Evolutionary conservation across 2,797 vertebrate species (phyloP).

Genomic region (Lepilemur septentrionalis): DNA sequence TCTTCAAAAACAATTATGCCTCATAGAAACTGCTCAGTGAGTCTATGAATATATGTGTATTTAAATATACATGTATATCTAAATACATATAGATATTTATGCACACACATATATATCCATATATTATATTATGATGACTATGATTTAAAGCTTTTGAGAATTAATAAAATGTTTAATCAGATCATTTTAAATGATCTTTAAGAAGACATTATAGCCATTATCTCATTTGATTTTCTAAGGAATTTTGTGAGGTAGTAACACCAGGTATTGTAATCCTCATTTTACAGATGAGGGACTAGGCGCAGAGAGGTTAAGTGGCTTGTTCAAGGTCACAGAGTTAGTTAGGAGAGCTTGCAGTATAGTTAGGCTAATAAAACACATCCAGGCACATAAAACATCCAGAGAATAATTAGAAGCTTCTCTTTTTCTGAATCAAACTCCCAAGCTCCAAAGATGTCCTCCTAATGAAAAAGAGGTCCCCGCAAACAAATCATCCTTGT

Average conservation of each 20-base stretch:
- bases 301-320: constrained; percentile 22
- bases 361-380: constrained; percentile 37
- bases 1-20: constrained; percentile 15
- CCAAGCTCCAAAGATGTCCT: constrained; percentile 28
- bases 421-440: constrained; percentile 36
- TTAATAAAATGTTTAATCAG: constrained; percentile 54
- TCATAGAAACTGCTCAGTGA: neutral
- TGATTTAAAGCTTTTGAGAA: constrained; percentile 52
- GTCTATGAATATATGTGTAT: neutral
- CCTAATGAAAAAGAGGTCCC: neutral
- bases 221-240: constrained; percentile 3
- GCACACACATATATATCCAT: neutral
- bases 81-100: neutral
- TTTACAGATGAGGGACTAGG: constrained; percentile 11
- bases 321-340: constrained; percentile 4
- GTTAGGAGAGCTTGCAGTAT: neutral
- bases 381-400: constrained; percentile 39
- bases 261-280: neutral
- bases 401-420: constrained; percentile 46
- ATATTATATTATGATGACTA: constrained; percentile 11
- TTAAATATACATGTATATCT: neutral
- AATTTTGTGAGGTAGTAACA: neutral
- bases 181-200: constrained; percentile 49
- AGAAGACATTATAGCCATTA: neutral
- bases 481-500: constrained; percentile 25